A percentile compares a stretch with the other conserved stretches of the same genome.
phyloP scores from a whole-genome alignment of 2,797 vertebrate genomes.

The Hydrolagus colliei region DNA sequence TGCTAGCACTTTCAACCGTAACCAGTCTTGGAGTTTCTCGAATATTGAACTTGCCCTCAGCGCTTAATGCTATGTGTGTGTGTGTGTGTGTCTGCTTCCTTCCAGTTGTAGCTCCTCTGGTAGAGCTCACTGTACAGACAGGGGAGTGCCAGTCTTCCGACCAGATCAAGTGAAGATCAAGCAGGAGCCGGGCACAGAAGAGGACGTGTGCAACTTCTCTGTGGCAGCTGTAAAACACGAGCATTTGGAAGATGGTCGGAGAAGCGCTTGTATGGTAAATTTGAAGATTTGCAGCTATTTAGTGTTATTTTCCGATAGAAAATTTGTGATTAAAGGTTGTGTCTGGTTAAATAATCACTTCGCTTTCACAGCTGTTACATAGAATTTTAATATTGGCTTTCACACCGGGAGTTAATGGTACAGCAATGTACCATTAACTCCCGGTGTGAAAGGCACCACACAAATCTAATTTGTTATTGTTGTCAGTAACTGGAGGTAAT shows the following conservation, averaged over 20 bases:
- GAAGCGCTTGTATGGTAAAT: conserved; percentile 92
- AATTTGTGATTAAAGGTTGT: background rate
- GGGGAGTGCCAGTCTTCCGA: conserved; percentile 35
- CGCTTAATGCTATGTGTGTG: background rate
- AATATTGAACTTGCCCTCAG: background rate
- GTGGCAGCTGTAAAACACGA: conserved; percentile 75
- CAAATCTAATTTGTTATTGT: too few relatives aligned
- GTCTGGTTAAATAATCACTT: background rate
- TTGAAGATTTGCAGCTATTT: background rate
- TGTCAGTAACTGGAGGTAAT: too few relatives aligned
- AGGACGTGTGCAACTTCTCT: conserved; percentile 76
- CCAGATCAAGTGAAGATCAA: conserved; percentile 84
- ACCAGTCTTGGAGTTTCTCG: too few relatives aligned
- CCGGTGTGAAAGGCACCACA: too few relatives aligned
- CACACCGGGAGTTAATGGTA: too few relatives aligned
- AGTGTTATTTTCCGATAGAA: background rate
- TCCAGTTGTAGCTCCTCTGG: conserved; percentile 85
- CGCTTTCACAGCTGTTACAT: too few relatives aligned
- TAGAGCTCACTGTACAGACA: conserved; percentile 55
- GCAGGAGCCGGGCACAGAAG: conserved; percentile 84
- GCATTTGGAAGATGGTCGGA: conserved; percentile 72
- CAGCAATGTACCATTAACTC: too few relatives aligned
- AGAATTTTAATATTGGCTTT: background rate
- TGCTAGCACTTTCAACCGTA: too few relatives aligned
- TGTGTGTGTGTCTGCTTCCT: conserved; percentile 10